Percentiles rank a stretch among this genome's conserved stretches.
phyloP scores from a whole-genome alignment of 2,113 vertebrate species.

The Amblyornis subalaris region DNA sequence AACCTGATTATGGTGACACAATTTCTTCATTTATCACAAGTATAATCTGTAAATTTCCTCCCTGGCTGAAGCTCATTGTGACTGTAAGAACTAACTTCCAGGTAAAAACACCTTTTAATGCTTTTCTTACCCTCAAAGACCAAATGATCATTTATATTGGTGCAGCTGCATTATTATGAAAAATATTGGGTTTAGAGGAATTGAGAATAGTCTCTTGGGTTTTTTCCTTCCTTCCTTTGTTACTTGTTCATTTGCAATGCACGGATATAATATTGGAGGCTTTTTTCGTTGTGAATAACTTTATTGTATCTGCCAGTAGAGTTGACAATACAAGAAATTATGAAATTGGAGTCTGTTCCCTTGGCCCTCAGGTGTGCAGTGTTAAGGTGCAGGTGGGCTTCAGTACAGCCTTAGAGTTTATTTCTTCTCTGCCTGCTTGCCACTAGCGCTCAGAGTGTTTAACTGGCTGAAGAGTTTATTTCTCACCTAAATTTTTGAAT shows the following conservation, averaged over 20 bases:
- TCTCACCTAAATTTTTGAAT: not conserved
- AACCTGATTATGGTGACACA: conserved; percentile 97
- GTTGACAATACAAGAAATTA: not conserved
- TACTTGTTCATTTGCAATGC: not conserved
- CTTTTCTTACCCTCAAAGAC: not conserved
- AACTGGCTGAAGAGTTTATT: not conserved
- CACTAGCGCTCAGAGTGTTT: not conserved
- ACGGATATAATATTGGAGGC: not conserved
- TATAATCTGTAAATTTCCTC: conserved; percentile 88
- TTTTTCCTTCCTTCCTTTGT: not conserved
- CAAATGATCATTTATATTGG: not conserved
- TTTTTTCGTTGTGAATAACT: not conserved
- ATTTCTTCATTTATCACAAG: conserved; percentile 92
- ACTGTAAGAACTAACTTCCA: conserved; percentile 89
- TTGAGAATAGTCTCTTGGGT: not conserved
- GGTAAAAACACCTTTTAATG: conserved; percentile 73
- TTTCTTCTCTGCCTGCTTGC: not conserved
- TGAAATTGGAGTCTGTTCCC: not conserved
- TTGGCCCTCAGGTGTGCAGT: not conserved
- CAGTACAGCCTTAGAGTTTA: not conserved
- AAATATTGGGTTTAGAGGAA: not conserved
- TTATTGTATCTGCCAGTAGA: not conserved
- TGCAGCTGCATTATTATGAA: not conserved
- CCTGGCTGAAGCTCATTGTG: conserved; percentile 93
- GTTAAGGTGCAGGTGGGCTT: not conserved